phyloP scores from a whole-genome alignment of 2,888 invertebrate species.

The Buathra laborator region DNA sequence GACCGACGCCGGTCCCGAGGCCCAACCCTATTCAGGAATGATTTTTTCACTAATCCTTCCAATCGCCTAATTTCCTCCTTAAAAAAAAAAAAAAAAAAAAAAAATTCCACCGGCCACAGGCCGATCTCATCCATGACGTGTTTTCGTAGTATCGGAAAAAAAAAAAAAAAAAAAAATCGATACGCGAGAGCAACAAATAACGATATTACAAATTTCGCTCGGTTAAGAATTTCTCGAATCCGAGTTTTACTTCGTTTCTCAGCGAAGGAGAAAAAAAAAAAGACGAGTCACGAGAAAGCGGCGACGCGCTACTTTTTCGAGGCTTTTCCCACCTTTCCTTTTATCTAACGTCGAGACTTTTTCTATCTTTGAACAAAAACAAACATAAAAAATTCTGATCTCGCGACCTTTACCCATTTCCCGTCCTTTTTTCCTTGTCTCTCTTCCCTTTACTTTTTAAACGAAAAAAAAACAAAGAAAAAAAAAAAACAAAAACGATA shows the following conservation, averaged over 20 bases:
- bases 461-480: conserved; percentile 67
- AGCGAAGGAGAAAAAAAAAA: conserved; percentile 27
- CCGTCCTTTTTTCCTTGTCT: conserved; percentile 46
- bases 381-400: conserved; percentile 28
- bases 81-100: conserved; percentile 44
- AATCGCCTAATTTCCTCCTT: conserved; percentile 74
- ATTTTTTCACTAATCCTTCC: conserved; percentile 72
- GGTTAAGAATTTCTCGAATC: conserved; percentile 38
- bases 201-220: conserved; percentile 35
- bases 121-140: conserved; percentile 47
- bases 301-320: conserved; percentile 20
- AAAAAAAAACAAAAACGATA: conserved; percentile 70
- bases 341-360: conserved; percentile 21
- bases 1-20: conserved; percentile 82
- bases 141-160: conserved; percentile 39
- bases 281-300: conserved; percentile 45
- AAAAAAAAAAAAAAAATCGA: conserved; percentile 30
- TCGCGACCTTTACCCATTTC: conserved; percentile 33
- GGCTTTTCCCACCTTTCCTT: conserved; percentile 1
- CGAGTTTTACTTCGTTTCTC: conserved; percentile 39
- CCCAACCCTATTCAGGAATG: conserved; percentile 84
- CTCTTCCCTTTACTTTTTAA: conserved; percentile 67
- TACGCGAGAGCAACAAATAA: conserved; percentile 17
- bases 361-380: conserved; percentile 10
- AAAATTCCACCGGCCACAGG: conserved; percentile 43